Percentiles rank a stretch among this genome's conserved stretches.
These are phyloP conservation scores for Perizoma flavofasciatum DNA, from an alignment of 2,888 invertebrate species.

Conservation along the genomic window DNA sequence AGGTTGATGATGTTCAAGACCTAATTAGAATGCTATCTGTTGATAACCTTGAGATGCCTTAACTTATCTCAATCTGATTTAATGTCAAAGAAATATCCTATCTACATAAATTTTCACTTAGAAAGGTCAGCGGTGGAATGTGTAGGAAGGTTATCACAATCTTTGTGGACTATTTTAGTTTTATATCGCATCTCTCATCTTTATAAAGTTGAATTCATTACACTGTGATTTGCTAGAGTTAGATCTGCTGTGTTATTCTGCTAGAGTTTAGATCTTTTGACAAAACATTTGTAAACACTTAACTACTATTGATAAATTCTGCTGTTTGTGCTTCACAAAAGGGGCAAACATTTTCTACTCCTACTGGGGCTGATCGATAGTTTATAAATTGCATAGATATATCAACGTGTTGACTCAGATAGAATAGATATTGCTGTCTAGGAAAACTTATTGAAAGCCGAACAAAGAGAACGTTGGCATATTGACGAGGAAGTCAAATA, in stretches of 20 bases:
- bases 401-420: neutral
- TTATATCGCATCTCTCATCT: conserved; percentile 4
- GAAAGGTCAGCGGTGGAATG: conserved; percentile 17
- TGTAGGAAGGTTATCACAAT: conserved; percentile 15
- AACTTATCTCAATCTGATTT: conserved; percentile 15
- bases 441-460: neutral
- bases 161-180: conserved; percentile 4
- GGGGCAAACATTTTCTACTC: too few species aligned
- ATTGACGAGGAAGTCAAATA: conserved; percentile 5
- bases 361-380: too few species aligned
- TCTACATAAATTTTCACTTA: conserved; percentile 18
- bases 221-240: too few species aligned
- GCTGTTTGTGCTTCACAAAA: too few species aligned
- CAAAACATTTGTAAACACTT: too few species aligned
- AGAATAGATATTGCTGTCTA: neutral
- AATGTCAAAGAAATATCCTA: conserved; percentile 26
- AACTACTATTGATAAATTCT: too few species aligned
- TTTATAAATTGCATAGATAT: too few species aligned
- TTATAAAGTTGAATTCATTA: too few species aligned
- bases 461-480: neutral
- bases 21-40: conserved; percentile 24
- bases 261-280: too few species aligned
- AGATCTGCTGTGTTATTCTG: too few species aligned
- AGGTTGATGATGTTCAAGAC: conserved; percentile 23
- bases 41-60: conserved; percentile 15